Conservation (phyloP, 2,113 vertebrate species). For the Oriolus oriolus region DNA sequence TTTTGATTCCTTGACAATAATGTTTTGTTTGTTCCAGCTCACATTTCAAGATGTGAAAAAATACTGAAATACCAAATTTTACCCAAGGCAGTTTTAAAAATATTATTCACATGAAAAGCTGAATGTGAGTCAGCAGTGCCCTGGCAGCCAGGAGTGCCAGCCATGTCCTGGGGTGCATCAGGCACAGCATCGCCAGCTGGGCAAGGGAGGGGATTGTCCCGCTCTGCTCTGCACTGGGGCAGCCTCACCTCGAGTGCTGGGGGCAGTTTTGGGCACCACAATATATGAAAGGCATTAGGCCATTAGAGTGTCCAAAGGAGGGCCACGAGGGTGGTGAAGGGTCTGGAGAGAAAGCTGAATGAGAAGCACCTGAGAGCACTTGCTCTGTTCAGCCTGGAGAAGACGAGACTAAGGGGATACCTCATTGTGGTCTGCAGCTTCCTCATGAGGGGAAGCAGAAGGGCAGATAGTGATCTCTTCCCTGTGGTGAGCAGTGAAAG, state of each 20-base stretch:
- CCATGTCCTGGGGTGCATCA: accelerated
- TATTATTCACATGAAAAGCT: neutral
- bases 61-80: neutral
- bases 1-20: neutral
- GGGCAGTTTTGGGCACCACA: accelerated
- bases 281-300: neutral
- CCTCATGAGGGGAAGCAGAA: neutral
- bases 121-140: neutral
- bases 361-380: accelerated
- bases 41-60: neutral
- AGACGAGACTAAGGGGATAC: neutral
- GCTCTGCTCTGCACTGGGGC: accelerated
- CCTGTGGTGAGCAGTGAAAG: neutral
- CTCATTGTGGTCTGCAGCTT: no score
- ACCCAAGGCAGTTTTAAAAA: neutral
- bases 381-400: neutral
- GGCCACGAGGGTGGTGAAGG: accelerated
- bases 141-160: neutral
- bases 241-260: accelerated
- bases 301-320: accelerated
- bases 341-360: accelerated
- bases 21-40: neutral
- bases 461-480: neutral
- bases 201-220: neutral
- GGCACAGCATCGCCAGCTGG: accelerated